Conservation (phyloP, 1,140 invertebrate species). For the Euura saliciscinereae region DNA sequence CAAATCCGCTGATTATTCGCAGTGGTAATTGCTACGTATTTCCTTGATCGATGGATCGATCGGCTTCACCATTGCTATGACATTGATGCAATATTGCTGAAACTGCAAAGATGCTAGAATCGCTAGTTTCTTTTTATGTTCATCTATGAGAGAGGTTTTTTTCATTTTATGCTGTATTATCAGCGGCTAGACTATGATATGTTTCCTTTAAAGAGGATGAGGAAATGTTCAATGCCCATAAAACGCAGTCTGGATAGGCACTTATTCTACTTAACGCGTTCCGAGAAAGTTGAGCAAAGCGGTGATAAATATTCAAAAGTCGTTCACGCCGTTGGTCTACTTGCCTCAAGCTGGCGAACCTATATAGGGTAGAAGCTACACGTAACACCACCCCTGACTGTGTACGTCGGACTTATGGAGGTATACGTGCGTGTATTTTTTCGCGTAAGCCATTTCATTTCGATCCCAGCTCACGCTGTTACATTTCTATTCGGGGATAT, state of each 20-base stretch:
- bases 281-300: conserved; percentile 18
- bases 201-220: too few species aligned
- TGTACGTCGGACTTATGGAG: not conserved
- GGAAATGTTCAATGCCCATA: too few species aligned
- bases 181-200: too few species aligned
- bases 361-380: not conserved
- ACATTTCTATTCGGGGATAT: not conserved
- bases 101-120: too few species aligned
- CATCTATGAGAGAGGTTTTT: too few species aligned
- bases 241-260: not conserved
- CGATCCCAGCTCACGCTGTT: not conserved
- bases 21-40: conserved; percentile 50
- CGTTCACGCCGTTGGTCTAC: conserved; percentile 13
- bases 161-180: too few species aligned
- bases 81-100: too few species aligned
- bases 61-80: too few species aligned
- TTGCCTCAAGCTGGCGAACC: not conserved
- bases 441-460: not conserved
- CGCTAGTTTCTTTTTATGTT: too few species aligned
- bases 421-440: not conserved
- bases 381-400: not conserved
- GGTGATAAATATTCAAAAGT: conserved; percentile 25
- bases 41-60: not conserved
- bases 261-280: conserved; percentile 11
- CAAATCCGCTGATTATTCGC: conserved; percentile 52